Base-by-base conservation (phyloP, 2,888 invertebrate genomes). In the Coleophora flavipennella region DNA sequence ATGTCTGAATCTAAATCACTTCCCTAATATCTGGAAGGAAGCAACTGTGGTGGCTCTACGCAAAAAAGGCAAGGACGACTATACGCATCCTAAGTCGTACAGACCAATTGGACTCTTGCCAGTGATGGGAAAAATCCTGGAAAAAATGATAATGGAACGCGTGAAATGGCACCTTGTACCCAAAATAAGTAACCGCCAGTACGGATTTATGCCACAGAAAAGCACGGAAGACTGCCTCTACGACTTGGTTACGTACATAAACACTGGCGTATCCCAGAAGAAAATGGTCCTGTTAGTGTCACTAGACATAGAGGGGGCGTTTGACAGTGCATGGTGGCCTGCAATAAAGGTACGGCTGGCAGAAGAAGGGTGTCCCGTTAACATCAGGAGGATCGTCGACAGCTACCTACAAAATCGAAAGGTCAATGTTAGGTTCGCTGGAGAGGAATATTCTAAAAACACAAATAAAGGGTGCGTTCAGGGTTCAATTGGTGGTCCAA, bases 401-500 rank as follows among this genome's bases (percentile, higher is more conserved):
- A 36, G 39, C 27, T 49, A 49, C 25, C 39, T 47, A 1, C 11
- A 1, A 2, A 13, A 27, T 1, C 3, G 4, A 3, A 42, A 8
- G 11, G n/a, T 2, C 1, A 41, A 39, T 1, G 28, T 35, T 10
- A 27, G 28, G 9, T 35, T 13, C 6, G 35, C 27, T 1, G 28
- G 35, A 13, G 3, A 8, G 7, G 28, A 12, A 28, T 2, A 12
- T 13, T 1, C 1, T 2, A 35, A 13, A 13, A 2, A 8, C 13
- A 35, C 35, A 9, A 28, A 1, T 8, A 45, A 43, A 13, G 48
- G 48, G 0, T 48, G 45, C 3, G 43, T 48, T 0, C 48, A 48
- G 31, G 48, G 48, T 0, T 48, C 48, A 1, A 41, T 48, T 3
- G 48, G 44, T 0, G 45, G 48, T 1, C 45, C 48, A 1, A 44